Percentiles rank a stretch among this genome's conserved stretches.
These are phyloP conservation scores for Morpho achilles DNA, from an alignment of 2,888 invertebrate species.

Conservation along the genomic window DNA sequence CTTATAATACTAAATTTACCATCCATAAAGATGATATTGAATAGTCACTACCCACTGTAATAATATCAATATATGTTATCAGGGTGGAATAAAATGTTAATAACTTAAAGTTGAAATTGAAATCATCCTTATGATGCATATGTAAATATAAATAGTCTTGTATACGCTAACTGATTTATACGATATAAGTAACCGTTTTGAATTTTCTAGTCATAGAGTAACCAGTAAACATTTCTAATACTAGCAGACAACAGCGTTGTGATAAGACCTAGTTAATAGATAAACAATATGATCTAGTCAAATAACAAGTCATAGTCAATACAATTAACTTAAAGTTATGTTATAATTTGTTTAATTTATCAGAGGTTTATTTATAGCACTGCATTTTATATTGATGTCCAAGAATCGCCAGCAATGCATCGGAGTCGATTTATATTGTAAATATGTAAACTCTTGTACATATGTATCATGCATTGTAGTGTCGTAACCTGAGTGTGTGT, in stretches of 20 bases:
- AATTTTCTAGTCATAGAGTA: slow-evolving; percentile 16
- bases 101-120: not conserved
- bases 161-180: slow-evolving; percentile 50
- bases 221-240: slow-evolving; percentile 26
- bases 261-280: slow-evolving; percentile 31
- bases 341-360: slow-evolving; percentile 26
- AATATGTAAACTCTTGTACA: slow-evolving; percentile 54
- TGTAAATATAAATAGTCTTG: slow-evolving; percentile 59
- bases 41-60: too few relatives aligned
- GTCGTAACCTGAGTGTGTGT: slow-evolving; percentile 64
- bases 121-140: not conserved
- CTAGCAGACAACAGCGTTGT: slow-evolving; percentile 31
- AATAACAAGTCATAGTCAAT: slow-evolving; percentile 25
- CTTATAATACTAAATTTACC: not conserved
- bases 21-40: not conserved
- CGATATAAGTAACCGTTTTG: slow-evolving; percentile 22
- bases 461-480: slow-evolving; percentile 54
- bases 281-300: slow-evolving; percentile 31
- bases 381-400: slow-evolving; percentile 30
- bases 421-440: slow-evolving; percentile 36
- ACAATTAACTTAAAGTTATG: slow-evolving; percentile 18
- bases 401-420: slow-evolving; percentile 17
- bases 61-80: too few relatives aligned
- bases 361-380: slow-evolving; percentile 30
- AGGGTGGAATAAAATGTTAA: slow-evolving; percentile 44